These are phyloP conservation scores for Agrochola lota DNA, from an alignment of 2,888 invertebrate genomes.

Conservation along the genomic window DNA sequence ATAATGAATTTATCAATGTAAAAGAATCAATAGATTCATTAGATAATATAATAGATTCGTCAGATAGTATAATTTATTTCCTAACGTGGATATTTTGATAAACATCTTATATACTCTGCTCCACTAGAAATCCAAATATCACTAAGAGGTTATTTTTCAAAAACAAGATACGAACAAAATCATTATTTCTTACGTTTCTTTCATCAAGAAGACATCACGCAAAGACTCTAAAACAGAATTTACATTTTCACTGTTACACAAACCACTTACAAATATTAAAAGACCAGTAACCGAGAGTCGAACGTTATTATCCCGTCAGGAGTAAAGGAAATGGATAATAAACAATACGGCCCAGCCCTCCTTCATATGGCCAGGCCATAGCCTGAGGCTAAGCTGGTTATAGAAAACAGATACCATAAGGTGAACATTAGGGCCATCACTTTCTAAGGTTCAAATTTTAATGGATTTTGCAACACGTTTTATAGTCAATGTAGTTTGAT, in stretches of 20 bases:
- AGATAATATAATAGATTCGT: constrained; percentile 30
- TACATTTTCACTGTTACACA: constrained; percentile 3
- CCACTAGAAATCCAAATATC: not conserved
- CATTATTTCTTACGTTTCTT: not conserved
- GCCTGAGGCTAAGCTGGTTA: constrained; percentile 59
- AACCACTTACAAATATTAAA: constrained; percentile 22
- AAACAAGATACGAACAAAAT: not conserved
- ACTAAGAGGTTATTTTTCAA: constrained; percentile 16
- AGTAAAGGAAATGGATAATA: constrained; percentile 65
- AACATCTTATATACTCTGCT: constrained; percentile 10
- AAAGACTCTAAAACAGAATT: not conserved
- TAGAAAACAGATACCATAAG: constrained; percentile 49
- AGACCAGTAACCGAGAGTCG: constrained; percentile 34
- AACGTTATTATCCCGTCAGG: constrained; percentile 58
- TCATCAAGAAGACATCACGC: not conserved
- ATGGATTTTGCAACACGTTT: constrained; percentile 52
- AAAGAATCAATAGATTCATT: constrained; percentile 39
- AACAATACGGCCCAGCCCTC: constrained; percentile 57
- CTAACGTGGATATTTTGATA: constrained; percentile 11
- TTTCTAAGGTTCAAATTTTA: constrained; percentile 57
- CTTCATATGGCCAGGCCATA: constrained; percentile 29
- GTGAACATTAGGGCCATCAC: constrained; percentile 39
- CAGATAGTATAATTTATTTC: constrained; percentile 41
- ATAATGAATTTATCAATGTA: constrained; percentile 46
- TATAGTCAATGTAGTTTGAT: constrained; percentile 5